Evolutionary conservation across 2,113 vertebrate genomes (phyloP), one percentile per base, ranked within the genome.

Genomic region (Ia io): DNA sequence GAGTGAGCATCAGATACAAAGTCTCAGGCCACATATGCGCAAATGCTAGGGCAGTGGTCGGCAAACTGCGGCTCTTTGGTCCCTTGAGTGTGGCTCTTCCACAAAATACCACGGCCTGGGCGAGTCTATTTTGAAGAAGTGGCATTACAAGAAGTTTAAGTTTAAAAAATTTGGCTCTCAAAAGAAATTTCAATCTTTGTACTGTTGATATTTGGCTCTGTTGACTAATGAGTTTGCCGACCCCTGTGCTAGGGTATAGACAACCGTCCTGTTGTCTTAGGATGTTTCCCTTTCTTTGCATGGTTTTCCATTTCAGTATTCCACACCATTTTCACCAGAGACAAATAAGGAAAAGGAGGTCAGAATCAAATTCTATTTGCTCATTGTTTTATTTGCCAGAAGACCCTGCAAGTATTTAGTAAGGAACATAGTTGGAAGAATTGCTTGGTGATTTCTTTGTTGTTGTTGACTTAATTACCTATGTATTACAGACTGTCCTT

Each of bases 391-490:
- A 56, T 77, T 77, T 88, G 67, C 28, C 73, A 82, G 44, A 82
- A 95, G 37, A 49, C 30, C 49, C 67, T 71, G 23, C 40, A 70
- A 92, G 40, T 63, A 61, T 74, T 90, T 84, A 88, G 61, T 56
- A 61, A 86, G 37, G 35, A 89, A 87, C 80, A 44, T 67, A 67
- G 37, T 73, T 32, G 74, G 51, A 90, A 93, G 89, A 91, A 76
- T 77, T 82, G 9, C 61, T 73, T 78, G 40, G 49, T 70, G 88
- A 74, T 74, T 82, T 76, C 56, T 51, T 53, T 59, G 61, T 53
- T 73, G 49, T 71, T 44, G 23, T 80, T 35, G 37, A 61, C 40
- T 82, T 82, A 35, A 32, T 79, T 40, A 47, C 91, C 30, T 42
- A 28, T 84, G 69, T 6, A 59, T 90, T 37, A 91, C 22, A 83